Base-by-base conservation (phyloP, 2,113 vertebrate species). In the Gasterosteus nipponicus region DNA sequence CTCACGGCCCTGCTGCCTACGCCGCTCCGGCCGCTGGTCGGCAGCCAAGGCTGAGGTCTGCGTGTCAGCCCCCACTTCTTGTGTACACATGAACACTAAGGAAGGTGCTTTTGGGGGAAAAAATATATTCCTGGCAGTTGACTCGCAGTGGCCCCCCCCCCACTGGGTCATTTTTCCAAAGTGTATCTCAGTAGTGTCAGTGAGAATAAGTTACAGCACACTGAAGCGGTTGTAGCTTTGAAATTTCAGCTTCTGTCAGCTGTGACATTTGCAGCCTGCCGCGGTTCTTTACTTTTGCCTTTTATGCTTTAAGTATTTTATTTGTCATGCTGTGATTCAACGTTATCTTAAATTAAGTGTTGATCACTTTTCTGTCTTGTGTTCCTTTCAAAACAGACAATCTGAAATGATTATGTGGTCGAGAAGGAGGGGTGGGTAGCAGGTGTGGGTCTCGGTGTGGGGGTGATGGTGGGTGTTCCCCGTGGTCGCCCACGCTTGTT, bases 1-100 rank as follows among this genome's bases (percentile, higher is more conserved):
- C 96, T 96, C 96, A 97, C 96, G 95, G 95, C 96, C 94, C 85
- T 8, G 82, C 88, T 94, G 96, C 95, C 95, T 95, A 94, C 88
- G 89, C 90, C 62, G 86, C 82, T 90, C 82, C 75, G 71, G 92
- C 91, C 85, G 74, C 89, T 95, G 96, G 95, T 93, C 82, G 68
- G 6, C 80, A 39, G 95, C 95, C 96, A 97, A 94, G 81, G 82
- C 82, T 83, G 93, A 94, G 94, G 94, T 94, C 93, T 89, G 82
- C 66, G 84, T 91, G 89, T 91, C 93, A 90, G 91, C 90, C 94
- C 85, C 83, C 87, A 78, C 89, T 89, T 90, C 89, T 91, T 83
- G 90, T 92, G 92, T 92, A 91, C 91, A 92, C 84, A 92, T 82
- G 91, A 83, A 87, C 81, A 87, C 61, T 84, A 91, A 82, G 87